Evolutionary conservation across 2,888 invertebrate species (phyloP).

Genomic region (Nemotelus nigrinus): DNA sequence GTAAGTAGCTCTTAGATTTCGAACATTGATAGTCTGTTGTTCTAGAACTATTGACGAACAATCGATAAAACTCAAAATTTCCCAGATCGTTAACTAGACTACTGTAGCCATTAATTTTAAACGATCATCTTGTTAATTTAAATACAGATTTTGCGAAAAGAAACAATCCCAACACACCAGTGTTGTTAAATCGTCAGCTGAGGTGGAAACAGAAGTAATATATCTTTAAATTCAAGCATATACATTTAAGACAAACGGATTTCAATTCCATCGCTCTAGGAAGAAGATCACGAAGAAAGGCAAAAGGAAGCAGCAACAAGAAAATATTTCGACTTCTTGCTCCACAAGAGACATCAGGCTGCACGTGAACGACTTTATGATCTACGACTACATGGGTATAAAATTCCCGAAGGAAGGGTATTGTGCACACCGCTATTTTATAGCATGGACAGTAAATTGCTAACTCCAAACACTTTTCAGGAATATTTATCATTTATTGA

Average conservation of each 20-base stretch:
- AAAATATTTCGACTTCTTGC: slow-evolving; percentile 32
- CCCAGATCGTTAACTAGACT: too few species aligned
- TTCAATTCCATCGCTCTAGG: slow-evolving; percentile 4
- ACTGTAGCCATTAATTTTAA: neutral
- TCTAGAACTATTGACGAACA: too few species aligned
- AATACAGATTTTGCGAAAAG: neutral
- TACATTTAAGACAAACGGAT: neutral
- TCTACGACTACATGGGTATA: neutral
- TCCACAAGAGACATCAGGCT: slow-evolving; percentile 31
- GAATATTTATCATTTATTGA: slow-evolving; percentile 1
- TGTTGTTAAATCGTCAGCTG: neutral
- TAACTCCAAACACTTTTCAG: neutral
- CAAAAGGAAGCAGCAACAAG: neutral
- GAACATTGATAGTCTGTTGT: too few species aligned
- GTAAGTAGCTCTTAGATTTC: neutral
- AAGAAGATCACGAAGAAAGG: slow-evolving; percentile 18
- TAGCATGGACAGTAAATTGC: neutral
- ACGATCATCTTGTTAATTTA: neutral
- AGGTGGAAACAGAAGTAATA: neutral
- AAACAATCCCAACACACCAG: neutral
- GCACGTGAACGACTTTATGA: slow-evolving; percentile 30
- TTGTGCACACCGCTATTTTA: neutral
- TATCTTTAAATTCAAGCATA: neutral
- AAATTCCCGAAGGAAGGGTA: slow-evolving; percentile 18
- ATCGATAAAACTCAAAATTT: too few species aligned